phyloP scores from a whole-genome alignment of 2,113 vertebrate genomes.

The Carollia perspicillata region DNA sequence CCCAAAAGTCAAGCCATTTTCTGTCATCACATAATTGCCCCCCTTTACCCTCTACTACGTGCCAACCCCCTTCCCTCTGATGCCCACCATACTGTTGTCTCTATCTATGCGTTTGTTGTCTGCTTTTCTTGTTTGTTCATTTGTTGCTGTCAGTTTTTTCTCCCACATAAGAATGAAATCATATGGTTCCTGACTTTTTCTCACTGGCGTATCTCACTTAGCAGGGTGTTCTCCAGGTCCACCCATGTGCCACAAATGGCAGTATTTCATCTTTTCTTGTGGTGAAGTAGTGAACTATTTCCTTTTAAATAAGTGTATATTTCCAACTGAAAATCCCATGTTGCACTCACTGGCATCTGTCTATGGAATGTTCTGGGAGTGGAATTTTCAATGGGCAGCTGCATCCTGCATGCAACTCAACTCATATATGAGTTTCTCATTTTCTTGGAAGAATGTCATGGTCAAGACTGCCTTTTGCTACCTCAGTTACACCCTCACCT shows the following conservation, averaged over 20 bases:
- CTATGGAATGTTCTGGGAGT: background rate
- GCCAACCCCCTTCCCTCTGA: too few relatives aligned
- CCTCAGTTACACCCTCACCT: background rate
- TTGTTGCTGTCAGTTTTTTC: too few relatives aligned
- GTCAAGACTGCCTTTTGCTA: background rate
- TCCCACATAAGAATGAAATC: too few relatives aligned
- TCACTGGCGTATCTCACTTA: too few relatives aligned
- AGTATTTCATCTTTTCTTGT: background rate
- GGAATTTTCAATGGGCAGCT: background rate
- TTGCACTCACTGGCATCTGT: background rate
- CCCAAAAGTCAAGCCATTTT: too few relatives aligned
- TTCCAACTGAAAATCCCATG: background rate
- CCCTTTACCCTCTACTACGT: too few relatives aligned
- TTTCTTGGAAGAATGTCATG: background rate
- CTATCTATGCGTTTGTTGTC: too few relatives aligned
- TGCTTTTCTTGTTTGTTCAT: too few relatives aligned
- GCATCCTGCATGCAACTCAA: rapidly evolving
- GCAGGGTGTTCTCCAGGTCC: background rate
- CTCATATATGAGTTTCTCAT: background rate
- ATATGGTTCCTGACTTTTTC: too few relatives aligned
- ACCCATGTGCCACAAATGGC: background rate
- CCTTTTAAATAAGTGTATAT: background rate
- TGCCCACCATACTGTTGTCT: too few relatives aligned
- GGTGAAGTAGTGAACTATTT: background rate
- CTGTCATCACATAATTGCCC: too few relatives aligned